Evolutionary conservation across 2,888 invertebrate species (phyloP), one percentile per base, ranked within the genome.

Genomic region (Polydrusus tereticollis): DNA sequence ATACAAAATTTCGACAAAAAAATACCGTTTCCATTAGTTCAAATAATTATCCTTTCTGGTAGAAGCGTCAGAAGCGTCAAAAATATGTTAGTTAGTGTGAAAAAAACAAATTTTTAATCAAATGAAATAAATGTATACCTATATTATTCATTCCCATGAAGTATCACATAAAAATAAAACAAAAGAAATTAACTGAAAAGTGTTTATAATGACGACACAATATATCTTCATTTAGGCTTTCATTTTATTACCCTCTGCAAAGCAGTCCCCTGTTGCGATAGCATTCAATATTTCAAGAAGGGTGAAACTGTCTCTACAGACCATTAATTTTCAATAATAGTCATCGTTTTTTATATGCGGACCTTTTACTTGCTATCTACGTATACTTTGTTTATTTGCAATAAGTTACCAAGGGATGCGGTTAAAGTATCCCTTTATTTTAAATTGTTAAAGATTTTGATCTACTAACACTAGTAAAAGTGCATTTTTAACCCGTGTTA

Each of bases 221-320:
- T 69, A 69, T 66, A 66, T 71, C 71, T 66, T 65, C 71, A 71
- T 71, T 71, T 50, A 43, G 33, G 65, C 38, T 71, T 58, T 59
- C 64, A 41, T 71, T 71, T 70, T 71, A 71, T 66, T 71, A 59
- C 65, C 52, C 59, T 62, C 50, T 16, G 57, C 50, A 57, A 70
- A 57, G 29, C 38, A 21, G 66, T 50, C 66, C 71, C 71, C 71
- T 36, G 60, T 58, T 36, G 65, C 50, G 65, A 71, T 50, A 50
- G 55, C 60, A 59, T 58, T 65, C 65, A 66, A 65, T 71, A 65
- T 47, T 66, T 71, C 58, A 66, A 29, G 66, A 71, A 55, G 71
- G 71, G 59, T 65, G 58, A 57, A 45, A 18, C 58, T 47, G 38
- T 29, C 26, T 60, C 55, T 43, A 23, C 52, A 55, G 59, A 41